phyloP scores from a whole-genome alignment of 1,140 invertebrate genomes.

The Pristionchus pacificus region DNA sequence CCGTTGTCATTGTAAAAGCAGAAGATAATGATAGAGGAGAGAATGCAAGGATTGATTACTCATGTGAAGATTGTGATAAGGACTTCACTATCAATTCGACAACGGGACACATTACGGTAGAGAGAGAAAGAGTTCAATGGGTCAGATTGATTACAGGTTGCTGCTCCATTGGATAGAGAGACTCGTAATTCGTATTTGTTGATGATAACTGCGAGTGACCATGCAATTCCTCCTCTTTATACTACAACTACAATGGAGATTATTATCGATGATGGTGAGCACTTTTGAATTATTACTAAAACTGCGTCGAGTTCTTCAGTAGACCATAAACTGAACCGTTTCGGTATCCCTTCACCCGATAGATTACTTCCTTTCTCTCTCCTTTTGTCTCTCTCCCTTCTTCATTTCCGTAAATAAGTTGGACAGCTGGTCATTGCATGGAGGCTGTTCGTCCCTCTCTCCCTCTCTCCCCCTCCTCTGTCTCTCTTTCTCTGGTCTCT shows the following conservation, averaged over 20 bases:
- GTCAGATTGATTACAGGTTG: conserved; percentile 61
- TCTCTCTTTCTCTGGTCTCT: conserved; percentile 3
- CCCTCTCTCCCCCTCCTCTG: not conserved
- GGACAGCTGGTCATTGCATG: conserved; percentile 11
- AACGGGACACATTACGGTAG: conserved; percentile 17
- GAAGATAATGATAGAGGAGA: conserved; percentile 46
- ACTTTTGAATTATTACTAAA: conserved; percentile 2
- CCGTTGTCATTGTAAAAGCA: conserved; percentile 44
- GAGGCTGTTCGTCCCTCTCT: too few relatives aligned
- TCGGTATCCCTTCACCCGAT: not conserved
- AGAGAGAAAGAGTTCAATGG: not conserved
- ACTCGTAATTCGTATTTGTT: conserved; percentile 74
- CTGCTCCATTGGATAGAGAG: conserved; percentile 79
- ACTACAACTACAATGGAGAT: conserved; percentile 76
- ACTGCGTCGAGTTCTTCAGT: too few relatives aligned
- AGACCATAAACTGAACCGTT: too few relatives aligned
- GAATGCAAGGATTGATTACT: conserved; percentile 45
- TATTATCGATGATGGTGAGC: conserved; percentile 71
- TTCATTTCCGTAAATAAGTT: conserved; percentile 23
- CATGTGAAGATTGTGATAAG: conserved; percentile 31
- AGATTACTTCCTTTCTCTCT: not conserved
- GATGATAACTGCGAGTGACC: conserved; percentile 76
- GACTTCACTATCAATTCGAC: conserved; percentile 26
- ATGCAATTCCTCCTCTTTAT: conserved; percentile 77
- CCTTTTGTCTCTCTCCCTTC: not conserved